These are phyloP conservation scores for Akabosia matsudoensis DNA, from an alignment of 1,140 invertebrate species.

Conservation along the genomic window DNA sequence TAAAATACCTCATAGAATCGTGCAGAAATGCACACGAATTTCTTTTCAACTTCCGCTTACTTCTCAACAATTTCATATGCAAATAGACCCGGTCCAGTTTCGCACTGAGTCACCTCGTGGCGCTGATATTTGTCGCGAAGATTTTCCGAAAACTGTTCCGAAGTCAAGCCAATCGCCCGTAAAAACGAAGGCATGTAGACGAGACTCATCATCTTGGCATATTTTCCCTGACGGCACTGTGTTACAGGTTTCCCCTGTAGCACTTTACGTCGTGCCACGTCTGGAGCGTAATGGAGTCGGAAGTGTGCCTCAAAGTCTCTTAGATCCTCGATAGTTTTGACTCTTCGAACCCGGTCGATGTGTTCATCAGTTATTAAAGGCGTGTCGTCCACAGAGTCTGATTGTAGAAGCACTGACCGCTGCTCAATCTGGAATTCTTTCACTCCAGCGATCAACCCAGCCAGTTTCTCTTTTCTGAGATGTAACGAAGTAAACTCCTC, in stretches of 20 bases:
- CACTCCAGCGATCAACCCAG: not conserved
- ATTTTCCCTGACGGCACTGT: too few relatives aligned
- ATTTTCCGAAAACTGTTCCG: conserved; percentile 96
- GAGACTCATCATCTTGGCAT: conserved; percentile 77
- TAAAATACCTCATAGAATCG: too few relatives aligned
- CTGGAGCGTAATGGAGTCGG: conserved; percentile 86
- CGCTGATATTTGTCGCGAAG: conserved; percentile 91
- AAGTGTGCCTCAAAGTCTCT: conserved; percentile 92
- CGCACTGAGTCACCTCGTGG: conserved; percentile 93
- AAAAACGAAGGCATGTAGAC: conserved; percentile 76
- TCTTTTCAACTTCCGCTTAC: too few relatives aligned
- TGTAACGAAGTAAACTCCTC: conserved; percentile 90
- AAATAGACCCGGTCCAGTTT: conserved; percentile 71
- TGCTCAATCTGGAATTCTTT: too few relatives aligned
- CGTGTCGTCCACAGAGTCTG: too few relatives aligned
- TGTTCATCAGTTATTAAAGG: conserved; percentile 81
- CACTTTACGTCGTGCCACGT: conserved; percentile 74
- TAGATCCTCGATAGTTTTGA: conserved; percentile 85
- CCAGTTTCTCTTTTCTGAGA: conserved; percentile 66
- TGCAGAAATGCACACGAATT: too few relatives aligned
- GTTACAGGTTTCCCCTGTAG: too few relatives aligned
- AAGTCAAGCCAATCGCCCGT: conserved; percentile 89
- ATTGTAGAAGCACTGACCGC: conserved; percentile 51
- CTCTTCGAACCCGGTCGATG: conserved; percentile 71
- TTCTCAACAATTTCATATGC: conserved; percentile 69